These are phyloP conservation scores for Chydorus sphaericus DNA, from an alignment of 2,888 invertebrate genomes.

Conservation along the genomic window DNA sequence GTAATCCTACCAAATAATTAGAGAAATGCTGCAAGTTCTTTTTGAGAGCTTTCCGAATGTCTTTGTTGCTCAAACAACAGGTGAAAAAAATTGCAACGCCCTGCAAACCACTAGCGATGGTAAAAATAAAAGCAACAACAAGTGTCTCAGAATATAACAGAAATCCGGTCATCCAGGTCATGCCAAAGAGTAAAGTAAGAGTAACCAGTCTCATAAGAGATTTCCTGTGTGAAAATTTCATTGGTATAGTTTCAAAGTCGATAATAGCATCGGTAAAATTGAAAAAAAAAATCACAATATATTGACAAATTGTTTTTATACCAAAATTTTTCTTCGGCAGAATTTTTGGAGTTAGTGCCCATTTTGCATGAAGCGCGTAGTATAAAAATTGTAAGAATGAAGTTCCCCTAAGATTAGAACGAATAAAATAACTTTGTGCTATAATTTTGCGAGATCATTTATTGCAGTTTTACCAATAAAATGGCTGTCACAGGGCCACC, in stretches of 20 bases:
- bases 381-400: constrained; percentile 11
- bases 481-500: constrained; percentile 21
- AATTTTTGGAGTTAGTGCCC: constrained; percentile 14
- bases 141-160: constrained; percentile 30
- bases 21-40: too few species aligned
- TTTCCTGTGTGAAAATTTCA: too few species aligned
- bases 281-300: too few species aligned
- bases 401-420: constrained; percentile 15
- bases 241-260: too few species aligned
- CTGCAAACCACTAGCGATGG: constrained; percentile 29
- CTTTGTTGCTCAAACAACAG: too few species aligned
- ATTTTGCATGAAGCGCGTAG: constrained; percentile 15
- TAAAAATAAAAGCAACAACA: constrained; percentile 34
- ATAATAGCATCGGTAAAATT: too few species aligned
- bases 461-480: constrained; percentile 17
- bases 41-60: too few species aligned
- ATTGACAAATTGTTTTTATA: too few species aligned
- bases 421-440: background rate
- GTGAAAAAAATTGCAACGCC: too few species aligned
- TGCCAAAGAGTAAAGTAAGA: constrained; percentile 32
- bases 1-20: too few species aligned
- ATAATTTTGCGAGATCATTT: background rate
- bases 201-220: constrained; percentile 32
- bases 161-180: constrained; percentile 35
- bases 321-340: constrained; percentile 10